Evolutionary conservation across 2,888 invertebrate genomes (phyloP), one percentile per base, ranked within the genome.

Genomic region (Smittia aterrima): DNA sequence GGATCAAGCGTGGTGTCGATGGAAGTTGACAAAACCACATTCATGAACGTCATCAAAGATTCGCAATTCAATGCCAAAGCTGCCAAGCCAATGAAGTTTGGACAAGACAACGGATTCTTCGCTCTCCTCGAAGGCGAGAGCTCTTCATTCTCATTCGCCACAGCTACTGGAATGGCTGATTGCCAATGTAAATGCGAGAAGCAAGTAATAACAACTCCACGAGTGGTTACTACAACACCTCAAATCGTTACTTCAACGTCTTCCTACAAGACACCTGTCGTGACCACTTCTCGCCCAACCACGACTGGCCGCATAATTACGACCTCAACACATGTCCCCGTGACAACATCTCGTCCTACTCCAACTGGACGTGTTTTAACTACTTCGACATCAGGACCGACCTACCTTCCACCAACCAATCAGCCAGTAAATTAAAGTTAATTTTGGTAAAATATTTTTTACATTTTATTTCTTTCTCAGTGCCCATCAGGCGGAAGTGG

Each of bases 21-120:
- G 70, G 53, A 70, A 54, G 70, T 70, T 16, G 70, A 70, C 27
- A 53, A 70, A 20, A 20, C 24, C 27, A 70, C 41, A 18, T 70
- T 70, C 25, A 70, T 70, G 70, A 70, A n/a, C 16, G 70, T 54
- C 16, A 53, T 70, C 24, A 11, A 70, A 9, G 70, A 70, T 18
- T 53, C 70, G 9, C 70, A 70, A 24, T 22, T 41, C n/a, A 54
- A 16, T 54, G 25, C 54, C 13, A 54, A 11, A 7, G 53, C 41
- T 54, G 70, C 70, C 7, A 53, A 70, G 6, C 70, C 70, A 27
- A 18, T 70, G 11, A 70, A 54, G 27, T 70, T 70, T 53, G 27
- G 18, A 3, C 53, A 70, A 20, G 41, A 70, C 41, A 70, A 70
- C 22, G 70, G 70, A 27, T 70, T 70, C 54, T 70, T 70, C 53